These are phyloP conservation scores for Deroptyus accipitrinus DNA, from an alignment of 2,113 vertebrate species.

Conservation along the genomic window DNA sequence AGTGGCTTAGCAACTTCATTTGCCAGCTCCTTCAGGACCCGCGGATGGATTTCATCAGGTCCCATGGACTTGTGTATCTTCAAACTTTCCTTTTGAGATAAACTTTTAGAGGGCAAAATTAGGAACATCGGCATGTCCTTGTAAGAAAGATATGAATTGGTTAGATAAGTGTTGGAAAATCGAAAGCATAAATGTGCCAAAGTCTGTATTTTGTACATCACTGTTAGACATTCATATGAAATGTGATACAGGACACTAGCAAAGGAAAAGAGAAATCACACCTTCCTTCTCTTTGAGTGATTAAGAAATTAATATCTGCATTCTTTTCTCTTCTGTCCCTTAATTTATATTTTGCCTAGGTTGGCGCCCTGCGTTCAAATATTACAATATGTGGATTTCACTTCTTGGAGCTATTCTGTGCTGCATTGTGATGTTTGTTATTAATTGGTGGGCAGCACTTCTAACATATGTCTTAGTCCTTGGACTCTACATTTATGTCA, in stretches of 20 bases:
- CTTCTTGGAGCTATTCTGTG: slow-evolving; percentile 91
- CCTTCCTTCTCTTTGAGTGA: neutral
- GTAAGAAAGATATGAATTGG: neutral
- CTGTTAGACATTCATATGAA: neutral
- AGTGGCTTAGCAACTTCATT: too few species aligned
- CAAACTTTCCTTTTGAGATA: neutral
- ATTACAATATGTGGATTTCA: slow-evolving; percentile 99
- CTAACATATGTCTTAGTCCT: slow-evolving; percentile 95
- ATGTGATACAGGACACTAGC: neutral
- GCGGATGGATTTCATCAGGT: too few species aligned
- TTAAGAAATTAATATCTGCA: neutral
- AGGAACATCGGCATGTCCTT: neutral
- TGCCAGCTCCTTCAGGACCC: too few species aligned
- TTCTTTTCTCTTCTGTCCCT: neutral
- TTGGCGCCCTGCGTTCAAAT: slow-evolving; percentile 98
- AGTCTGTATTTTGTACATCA: neutral
- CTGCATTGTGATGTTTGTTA: slow-evolving; percentile 98
- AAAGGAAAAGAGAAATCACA: neutral
- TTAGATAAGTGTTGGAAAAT: neutral
- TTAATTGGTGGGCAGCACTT: slow-evolving; percentile 97
- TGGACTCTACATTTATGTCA: slow-evolving; percentile 96
- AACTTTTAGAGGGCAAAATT: neutral
- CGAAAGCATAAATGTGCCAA: neutral
- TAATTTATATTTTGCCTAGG: slow-evolving; percentile 73
- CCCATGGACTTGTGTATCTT: neutral